Evolutionary conservation across 2,797 vertebrate genomes (phyloP).

Genomic region (Sphenodon punctatus): DNA sequence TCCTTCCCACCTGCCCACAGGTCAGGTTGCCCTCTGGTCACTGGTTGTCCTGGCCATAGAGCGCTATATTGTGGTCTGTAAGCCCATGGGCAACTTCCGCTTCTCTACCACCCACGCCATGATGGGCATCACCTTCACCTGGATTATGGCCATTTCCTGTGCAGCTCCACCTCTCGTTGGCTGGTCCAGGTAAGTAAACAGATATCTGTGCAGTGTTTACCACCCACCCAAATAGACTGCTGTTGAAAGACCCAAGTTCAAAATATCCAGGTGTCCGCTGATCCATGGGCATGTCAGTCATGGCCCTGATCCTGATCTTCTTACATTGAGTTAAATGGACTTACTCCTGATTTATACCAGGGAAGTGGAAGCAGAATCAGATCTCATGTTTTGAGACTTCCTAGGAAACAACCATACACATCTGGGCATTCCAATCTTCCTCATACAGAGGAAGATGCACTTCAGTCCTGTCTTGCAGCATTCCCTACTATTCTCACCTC

Average conservation of each 20-base stretch:
- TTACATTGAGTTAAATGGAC: background rate
- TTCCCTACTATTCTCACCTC: too few relatives aligned
- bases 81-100: constrained; percentile 86
- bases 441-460: background rate
- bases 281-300: background rate
- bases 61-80: constrained; percentile 81
- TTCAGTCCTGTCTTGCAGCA: background rate
- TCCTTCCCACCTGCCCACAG: background rate
- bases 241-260: background rate
- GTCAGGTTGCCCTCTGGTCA: constrained; percentile 65
- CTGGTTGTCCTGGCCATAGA: constrained; percentile 64
- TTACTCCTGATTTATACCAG: background rate
- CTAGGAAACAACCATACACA: background rate
- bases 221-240: background rate
- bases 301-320: background rate
- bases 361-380: background rate
- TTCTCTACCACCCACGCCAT: constrained; percentile 73
- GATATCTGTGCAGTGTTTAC: background rate
- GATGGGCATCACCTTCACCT: constrained; percentile 78
- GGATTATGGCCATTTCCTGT: constrained; percentile 79
- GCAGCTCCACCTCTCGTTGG: constrained; percentile 78
- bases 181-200: constrained; percentile 78
- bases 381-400: background rate
- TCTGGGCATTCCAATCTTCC: too few relatives aligned
- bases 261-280: background rate